Evolutionary conservation across 2,797 vertebrate genomes (phyloP).

Genomic region (Macrochelys suwanniensis): DNA sequence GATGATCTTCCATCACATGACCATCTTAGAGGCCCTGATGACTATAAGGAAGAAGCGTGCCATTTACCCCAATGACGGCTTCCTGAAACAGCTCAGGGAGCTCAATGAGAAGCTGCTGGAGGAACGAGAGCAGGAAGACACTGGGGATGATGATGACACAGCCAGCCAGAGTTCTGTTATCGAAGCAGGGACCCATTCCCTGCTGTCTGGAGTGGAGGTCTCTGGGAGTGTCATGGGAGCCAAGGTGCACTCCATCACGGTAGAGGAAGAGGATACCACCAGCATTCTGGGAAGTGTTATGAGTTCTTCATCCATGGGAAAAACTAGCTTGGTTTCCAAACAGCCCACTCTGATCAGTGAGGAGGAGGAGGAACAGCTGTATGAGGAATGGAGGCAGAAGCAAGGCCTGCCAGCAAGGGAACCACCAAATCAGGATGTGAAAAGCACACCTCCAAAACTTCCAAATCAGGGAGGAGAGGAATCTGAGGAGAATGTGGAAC

Average conservation of each 20-base stretch:
- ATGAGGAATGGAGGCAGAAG: slow-evolving; percentile 79
- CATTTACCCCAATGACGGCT: slow-evolving; percentile 94
- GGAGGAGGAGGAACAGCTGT: slow-evolving; percentile 81
- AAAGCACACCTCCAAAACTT: slow-evolving; percentile 31
- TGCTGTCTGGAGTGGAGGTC: slow-evolving; percentile 73
- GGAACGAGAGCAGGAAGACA: slow-evolving; percentile 85
- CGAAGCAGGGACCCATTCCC: slow-evolving; percentile 75
- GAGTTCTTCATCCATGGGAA: slow-evolving; percentile 74
- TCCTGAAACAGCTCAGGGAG: slow-evolving; percentile 94
- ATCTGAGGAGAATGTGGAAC: slow-evolving; percentile 80
- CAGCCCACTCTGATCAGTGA: slow-evolving; percentile 79
- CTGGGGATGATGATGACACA: slow-evolving; percentile 80
- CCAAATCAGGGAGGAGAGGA: slow-evolving; percentile 62
- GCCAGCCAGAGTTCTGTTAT: slow-evolving; percentile 88
- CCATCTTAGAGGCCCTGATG: slow-evolving; percentile 91
- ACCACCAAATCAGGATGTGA: slow-evolving; percentile 3
- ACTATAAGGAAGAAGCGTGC: slow-evolving; percentile 91
- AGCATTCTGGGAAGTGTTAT: slow-evolving; percentile 88
- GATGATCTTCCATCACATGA: slow-evolving; percentile 98
- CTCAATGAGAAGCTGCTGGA: slow-evolving; percentile 93
- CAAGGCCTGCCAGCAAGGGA: slow-evolving; percentile 74
- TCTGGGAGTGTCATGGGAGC: slow-evolving; percentile 83
- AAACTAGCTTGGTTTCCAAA: slow-evolving; percentile 74
- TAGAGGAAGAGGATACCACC: slow-evolving; percentile 90
- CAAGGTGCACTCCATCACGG: slow-evolving; percentile 87